phyloP scores from a whole-genome alignment of 2,888 invertebrate species.

The Acanthosoma haemorrhoidale region DNA sequence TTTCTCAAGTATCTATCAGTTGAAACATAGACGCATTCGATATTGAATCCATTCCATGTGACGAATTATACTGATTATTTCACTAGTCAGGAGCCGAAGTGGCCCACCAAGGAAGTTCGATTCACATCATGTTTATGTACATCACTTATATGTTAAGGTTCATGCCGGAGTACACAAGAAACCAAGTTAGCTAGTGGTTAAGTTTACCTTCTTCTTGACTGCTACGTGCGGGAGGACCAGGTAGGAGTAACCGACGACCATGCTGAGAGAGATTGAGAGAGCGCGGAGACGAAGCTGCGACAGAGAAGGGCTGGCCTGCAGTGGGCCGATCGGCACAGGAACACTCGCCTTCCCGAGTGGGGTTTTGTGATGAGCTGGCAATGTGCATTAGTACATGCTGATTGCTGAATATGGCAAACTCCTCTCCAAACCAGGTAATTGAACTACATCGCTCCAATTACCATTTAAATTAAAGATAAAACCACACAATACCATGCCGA shows the following conservation, averaged over 20 bases:
- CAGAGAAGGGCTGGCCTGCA: background rate
- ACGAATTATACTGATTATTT: no score
- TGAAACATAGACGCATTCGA: no score
- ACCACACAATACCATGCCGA: no score
- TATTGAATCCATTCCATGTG: no score
- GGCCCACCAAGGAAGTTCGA: no score
- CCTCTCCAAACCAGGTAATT: background rate
- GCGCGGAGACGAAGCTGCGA: background rate
- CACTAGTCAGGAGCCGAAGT: no score
- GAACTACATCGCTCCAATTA: conserved; percentile 1
- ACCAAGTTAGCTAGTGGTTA: no score
- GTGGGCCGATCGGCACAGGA: background rate
- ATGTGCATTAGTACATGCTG: background rate
- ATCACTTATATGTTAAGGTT: no score
- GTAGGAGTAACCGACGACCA: background rate
- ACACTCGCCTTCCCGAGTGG: background rate
- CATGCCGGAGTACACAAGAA: no score
- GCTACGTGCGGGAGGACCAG: background rate
- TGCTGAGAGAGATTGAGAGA: background rate
- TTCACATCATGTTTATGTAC: no score
- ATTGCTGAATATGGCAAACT: background rate
- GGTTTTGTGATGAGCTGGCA: background rate
- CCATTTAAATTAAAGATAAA: no score
- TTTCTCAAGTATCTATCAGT: no score
- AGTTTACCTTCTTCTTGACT: background rate